Conservation (phyloP, 2,797 vertebrate genomes). For the Rhinogobio ventralis region DNA sequence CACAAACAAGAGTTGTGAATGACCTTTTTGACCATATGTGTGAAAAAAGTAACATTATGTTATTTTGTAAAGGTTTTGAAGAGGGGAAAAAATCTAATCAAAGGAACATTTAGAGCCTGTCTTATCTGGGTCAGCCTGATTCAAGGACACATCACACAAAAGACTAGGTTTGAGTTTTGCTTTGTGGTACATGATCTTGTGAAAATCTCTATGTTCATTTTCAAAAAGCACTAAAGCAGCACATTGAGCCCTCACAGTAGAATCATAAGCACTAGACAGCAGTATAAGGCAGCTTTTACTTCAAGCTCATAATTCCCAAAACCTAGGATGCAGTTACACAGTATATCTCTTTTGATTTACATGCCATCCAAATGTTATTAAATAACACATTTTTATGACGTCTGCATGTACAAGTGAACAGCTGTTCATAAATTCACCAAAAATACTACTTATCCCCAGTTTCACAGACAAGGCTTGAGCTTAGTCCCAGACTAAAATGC, state of each 20-base stretch:
- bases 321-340: not conserved
- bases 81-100: not conserved
- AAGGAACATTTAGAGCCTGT: conserved; percentile 41
- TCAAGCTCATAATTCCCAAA: not conserved
- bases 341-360: not conserved
- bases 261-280: not conserved
- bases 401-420: not conserved
- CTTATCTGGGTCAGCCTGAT: conserved; percentile 60
- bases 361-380: not conserved
- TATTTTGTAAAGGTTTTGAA: conserved; percentile 11
- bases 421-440: conserved; percentile 15
- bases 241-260: conserved; percentile 8
- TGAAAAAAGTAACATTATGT: not conserved
- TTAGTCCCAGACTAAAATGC: no score
- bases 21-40: not conserved
- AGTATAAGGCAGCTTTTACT: not conserved
- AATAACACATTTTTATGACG: not conserved
- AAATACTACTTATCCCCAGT: not conserved
- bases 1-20: not conserved
- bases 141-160: conserved; percentile 39
- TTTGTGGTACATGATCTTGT: conserved; percentile 29
- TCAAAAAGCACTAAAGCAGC: not conserved
- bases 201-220: conserved; percentile 15
- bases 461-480: no score
- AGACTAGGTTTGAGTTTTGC: conserved; percentile 11